Conservation (phyloP, 2,113 vertebrate species). For the Piprites chloris region DNA sequence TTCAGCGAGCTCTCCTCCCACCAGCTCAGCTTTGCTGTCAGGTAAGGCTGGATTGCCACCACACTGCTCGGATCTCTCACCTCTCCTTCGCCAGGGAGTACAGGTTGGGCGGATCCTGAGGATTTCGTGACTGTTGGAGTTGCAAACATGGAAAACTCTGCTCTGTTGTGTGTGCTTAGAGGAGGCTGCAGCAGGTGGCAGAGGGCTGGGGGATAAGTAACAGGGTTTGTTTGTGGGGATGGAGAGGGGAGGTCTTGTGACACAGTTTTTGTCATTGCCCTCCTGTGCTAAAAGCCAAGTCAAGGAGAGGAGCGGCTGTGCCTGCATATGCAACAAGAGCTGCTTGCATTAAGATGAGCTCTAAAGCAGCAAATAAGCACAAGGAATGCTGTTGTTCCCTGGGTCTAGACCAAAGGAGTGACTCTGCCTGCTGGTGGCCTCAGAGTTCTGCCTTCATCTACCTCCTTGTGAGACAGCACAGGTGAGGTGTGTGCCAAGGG, state of each 20-base stretch:
- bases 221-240: neutral
- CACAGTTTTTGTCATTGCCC: rapidly evolving
- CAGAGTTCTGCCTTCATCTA: neutral
- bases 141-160: rapidly evolving
- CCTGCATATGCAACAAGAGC: neutral
- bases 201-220: neutral
- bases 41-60: neutral
- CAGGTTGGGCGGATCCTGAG: neutral
- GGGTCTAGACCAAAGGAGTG: neutral
- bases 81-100: neutral
- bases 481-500: neutral
- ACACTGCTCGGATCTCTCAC: neutral
- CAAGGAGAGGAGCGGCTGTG: neutral
- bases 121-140: rapidly evolving
- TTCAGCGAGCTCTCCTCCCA: neutral
- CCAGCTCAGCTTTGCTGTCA: neutral
- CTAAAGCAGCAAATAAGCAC: rapidly evolving
- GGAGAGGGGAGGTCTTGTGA: neutral
- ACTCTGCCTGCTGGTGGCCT: neutral
- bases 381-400: neutral
- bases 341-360: rapidly evolving
- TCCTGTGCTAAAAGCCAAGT: neutral
- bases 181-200: neutral
- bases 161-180: neutral
- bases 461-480: rapidly evolving